Base-by-base conservation (phyloP, 2,113 vertebrate genomes). In the Dromas ardeola region DNA sequence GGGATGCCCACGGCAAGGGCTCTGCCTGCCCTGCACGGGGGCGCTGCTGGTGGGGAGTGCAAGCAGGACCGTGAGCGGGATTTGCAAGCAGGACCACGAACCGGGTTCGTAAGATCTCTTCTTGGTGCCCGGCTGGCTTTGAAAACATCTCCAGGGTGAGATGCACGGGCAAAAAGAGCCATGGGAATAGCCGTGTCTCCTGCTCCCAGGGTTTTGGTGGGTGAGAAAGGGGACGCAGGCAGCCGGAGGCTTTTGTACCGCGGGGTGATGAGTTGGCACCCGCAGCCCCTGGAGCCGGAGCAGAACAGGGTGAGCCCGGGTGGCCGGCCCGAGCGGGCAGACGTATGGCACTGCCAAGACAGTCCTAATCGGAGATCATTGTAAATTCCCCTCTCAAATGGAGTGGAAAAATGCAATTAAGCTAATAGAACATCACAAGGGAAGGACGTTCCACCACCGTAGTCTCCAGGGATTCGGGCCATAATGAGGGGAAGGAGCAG, bases 351-450 rank as follows among this genome's bases (percentile, higher is more conserved):
- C 67, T 91, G 92, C 65, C 73, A 63, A 91, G 90, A 59, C 92
- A 78, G 36, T 13, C 88, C 93, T 96, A 86, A 95, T 97, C 45
- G 9, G 77, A 96, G 92, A 96, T 95, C 91, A 89, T 78, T 92
- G 92, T 92, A 81, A 95, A 97, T 93, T 94, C 95, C 89, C 80
- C 81, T 96, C 94, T 93, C 95, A 97, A 97, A 97, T 96, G 95
- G 95, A 97, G 94, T 97, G 94, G 94, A 95, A 97, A 96, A 97
- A 95, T 79, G 94, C 91, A 92, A 87, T 97, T 96, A 97, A 92
- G 97, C 95, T 95, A 86, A 96, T 96, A 89, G 34, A 96, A 95
- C 92, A 89, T 58, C 91, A 59, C 36, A 0, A 8, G 85, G 84
- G 90, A 96, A 95, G 94, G 92, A 84, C 2, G 15, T 47, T 78